phyloP scores from a whole-genome alignment of 2,797 vertebrate genomes.

The Lepilemur septentrionalis region DNA sequence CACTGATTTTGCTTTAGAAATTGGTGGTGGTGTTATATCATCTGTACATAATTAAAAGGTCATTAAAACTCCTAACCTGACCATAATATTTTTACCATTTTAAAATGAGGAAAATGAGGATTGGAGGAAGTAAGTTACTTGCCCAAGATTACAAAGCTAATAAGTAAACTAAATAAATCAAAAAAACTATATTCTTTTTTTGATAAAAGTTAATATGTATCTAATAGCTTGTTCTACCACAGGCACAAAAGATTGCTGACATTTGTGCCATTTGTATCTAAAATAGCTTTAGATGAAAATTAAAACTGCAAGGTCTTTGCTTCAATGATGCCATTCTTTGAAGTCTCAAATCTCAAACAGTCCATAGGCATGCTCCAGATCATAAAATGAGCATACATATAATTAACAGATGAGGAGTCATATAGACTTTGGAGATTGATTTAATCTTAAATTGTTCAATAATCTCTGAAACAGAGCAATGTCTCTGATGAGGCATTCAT shows the following conservation, averaged over 20 bases:
- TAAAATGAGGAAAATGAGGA: neutral
- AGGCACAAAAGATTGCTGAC: neutral
- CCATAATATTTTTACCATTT: neutral
- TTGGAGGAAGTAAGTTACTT: neutral
- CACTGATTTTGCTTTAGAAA: neutral
- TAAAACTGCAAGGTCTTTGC: neutral
- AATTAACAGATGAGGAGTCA: slow-evolving; percentile 30
- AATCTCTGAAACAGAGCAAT: slow-evolving; percentile 18
- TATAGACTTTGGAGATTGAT: neutral
- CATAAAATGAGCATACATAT: slow-evolving; percentile 24
- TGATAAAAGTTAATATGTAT: neutral
- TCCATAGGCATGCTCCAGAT: neutral
- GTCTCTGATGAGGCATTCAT: neutral
- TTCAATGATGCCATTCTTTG: neutral
- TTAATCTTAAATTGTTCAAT: slow-evolving; percentile 35
- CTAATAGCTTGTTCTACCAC: neutral
- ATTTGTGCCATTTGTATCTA: neutral
- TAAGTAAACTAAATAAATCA: neutral
- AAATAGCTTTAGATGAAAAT: neutral
- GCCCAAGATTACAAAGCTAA: neutral
- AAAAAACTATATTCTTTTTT: neutral
- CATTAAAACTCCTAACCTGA: neutral
- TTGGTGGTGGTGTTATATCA: neutral
- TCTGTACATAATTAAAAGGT: neutral
- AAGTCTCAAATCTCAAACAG: slow-evolving; percentile 41